Base-by-base conservation (phyloP, 92 coral and sea anemone genomes). In the Paragorgia papillata region DNA sequence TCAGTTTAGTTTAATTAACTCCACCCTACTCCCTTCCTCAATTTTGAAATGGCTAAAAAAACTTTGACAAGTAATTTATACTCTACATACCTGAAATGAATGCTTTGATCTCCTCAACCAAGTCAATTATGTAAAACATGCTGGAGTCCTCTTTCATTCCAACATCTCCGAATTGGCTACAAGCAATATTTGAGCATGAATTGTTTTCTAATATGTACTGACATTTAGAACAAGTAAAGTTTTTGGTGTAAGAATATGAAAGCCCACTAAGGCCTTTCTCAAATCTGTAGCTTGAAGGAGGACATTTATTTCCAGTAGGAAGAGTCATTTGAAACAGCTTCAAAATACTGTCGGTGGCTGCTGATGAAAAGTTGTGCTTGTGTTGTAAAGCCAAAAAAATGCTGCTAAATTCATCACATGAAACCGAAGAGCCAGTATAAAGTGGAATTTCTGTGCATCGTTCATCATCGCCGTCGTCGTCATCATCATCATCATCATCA, bases 281-380 rank as follows among this genome's bases (percentile, higher is more conserved):
- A 43, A 88, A 71, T 61, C 62, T 84, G 59, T 80, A 88, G 29
- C 62, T 40, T 26, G 91, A 88, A 13, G 88, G 13, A 24, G 85
- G 88, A 50, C 83, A 81, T 18, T 76, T 68, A 59, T 75, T 85
- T 80, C 74, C 86, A 43, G 76, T 35, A 53, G 89, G 86, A n/a
- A 85, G 69, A 9, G 69, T 37, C 48, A 76, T 7, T 57, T 79
- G 80, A 22, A 87, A 37, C 0, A 86, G 75, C 51, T 76, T 81
- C 21, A 86, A 58, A 56, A 83, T 75, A 55, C 88, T 84, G 80
- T 88, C 85, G 0, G 44, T 63, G 61, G 88, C 86, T 76, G 78
- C 59, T 28, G 84, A 80, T 46, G 88, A 64, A 53, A 88, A 82
- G 70, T 87, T 87, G 73, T 87, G 91, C 74, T 71, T 84, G 57